A percentile compares a stretch with the other conserved stretches of the same genome.
These are phyloP conservation scores for Ceyx melanurus DNA, from an alignment of 2,113 vertebrate species.

Conservation along the genomic window DNA sequence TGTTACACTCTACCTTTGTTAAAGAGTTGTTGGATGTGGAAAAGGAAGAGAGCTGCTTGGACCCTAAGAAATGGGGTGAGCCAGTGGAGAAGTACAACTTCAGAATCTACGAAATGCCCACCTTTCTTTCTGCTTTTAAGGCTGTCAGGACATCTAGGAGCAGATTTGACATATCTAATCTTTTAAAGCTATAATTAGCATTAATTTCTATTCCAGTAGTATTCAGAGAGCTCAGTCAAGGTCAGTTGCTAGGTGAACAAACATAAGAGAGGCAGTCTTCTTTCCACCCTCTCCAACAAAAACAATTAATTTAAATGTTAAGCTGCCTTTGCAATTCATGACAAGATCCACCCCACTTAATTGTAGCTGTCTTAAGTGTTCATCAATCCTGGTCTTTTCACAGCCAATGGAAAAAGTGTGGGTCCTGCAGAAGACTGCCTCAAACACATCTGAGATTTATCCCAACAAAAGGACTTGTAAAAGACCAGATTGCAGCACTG, in stretches of 20 bases:
- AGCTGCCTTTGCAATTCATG: not conserved
- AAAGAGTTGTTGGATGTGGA: not conserved
- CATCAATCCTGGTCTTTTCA: not conserved
- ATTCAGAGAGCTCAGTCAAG: not conserved
- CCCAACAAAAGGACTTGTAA: not conserved
- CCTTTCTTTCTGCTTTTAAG: not conserved
- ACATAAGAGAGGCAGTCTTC: not conserved
- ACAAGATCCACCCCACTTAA: not conserved
- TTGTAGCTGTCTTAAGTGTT: not conserved
- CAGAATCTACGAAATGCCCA: not conserved
- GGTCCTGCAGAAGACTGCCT: not conserved
- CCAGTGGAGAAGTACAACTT: not conserved
- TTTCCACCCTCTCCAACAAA: not conserved
- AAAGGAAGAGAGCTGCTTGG: not conserved
- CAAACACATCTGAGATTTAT: not conserved
- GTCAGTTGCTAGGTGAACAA: not conserved
- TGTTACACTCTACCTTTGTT: not conserved
- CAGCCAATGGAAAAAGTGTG: not conserved
- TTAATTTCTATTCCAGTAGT: constrained; percentile 11
- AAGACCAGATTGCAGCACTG: not conserved
- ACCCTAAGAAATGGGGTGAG: not conserved
- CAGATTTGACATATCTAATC: not conserved
- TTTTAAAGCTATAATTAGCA: constrained; percentile 6
- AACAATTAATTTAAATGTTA: not conserved
- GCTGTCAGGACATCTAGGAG: not conserved